A percentile compares a stretch with the other conserved stretches of the same genome.
Evolutionary conservation across 2,797 vertebrate species (phyloP).

Genomic region (Ctenopoma kingsleyae): DNA sequence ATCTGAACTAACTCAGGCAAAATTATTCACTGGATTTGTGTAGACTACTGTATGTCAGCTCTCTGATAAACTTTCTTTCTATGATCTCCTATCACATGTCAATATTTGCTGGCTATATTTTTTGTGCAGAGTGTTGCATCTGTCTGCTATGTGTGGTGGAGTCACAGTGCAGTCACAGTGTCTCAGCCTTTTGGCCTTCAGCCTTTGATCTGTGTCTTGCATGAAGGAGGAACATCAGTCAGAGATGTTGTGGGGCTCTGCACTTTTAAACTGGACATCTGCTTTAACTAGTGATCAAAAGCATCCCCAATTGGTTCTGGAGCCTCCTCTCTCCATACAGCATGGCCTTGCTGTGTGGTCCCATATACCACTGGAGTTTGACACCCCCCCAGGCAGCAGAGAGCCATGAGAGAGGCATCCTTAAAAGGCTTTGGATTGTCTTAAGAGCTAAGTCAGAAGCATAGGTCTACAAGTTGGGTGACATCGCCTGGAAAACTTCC

Average conservation of each 20-base stretch:
- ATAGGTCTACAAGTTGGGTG: conserved; percentile 10
- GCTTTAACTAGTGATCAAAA: conserved; percentile 60
- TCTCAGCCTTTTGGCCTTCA: conserved; percentile 61
- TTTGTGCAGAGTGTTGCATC: conserved; percentile 13
- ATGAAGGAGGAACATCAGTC: conserved; percentile 57
- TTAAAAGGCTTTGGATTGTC: conserved; percentile 44
- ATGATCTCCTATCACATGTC: conserved; percentile 11
- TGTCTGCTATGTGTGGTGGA: conserved; percentile 15
- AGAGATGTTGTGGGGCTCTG: conserved; percentile 59
- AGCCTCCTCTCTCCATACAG: conserved; percentile 49
- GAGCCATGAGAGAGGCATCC: conserved; percentile 30
- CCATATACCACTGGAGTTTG: conserved; percentile 19
- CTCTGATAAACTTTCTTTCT: conserved; percentile 9
- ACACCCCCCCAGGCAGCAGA: conserved; percentile 15
- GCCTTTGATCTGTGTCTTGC: conserved; percentile 65
- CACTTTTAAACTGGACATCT: conserved; percentile 62
- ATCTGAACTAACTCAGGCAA: background rate
- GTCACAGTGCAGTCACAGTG: conserved; percentile 29
- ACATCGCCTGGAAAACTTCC: conserved; percentile 27
- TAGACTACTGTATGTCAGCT: background rate
- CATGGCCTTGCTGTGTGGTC: conserved; percentile 64
- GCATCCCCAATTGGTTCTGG: conserved; percentile 54
- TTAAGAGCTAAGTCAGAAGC: conserved; percentile 33
- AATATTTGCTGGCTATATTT: conserved; percentile 20
- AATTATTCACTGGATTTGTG: conserved; percentile 3